A percentile compares a stretch with the other conserved stretches of the same genome.
phyloP scores from a whole-genome alignment of 1,140 invertebrate genomes.

The Sitodiplosis mosellana region DNA sequence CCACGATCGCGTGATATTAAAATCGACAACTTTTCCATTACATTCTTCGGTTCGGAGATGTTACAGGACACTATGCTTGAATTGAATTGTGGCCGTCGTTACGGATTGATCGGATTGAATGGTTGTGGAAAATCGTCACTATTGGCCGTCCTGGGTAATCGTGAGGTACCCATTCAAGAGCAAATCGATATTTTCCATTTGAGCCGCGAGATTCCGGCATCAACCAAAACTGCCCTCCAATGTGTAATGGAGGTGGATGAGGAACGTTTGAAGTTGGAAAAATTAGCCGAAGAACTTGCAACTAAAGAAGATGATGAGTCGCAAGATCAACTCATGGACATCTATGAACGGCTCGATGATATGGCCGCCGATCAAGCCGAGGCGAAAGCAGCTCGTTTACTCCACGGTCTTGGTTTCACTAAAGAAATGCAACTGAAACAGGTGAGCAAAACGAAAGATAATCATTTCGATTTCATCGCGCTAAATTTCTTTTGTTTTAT shows the following conservation, averaged over 20 bases:
- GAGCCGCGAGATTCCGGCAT: slow-evolving; percentile 90
- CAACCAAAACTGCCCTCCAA: slow-evolving; percentile 78
- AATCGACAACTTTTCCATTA: slow-evolving; percentile 93
- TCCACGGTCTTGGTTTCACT: slow-evolving; percentile 93
- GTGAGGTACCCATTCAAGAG: slow-evolving; percentile 90
- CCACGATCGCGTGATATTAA: slow-evolving; percentile 90
- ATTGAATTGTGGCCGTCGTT: slow-evolving; percentile 89
- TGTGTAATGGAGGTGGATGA: slow-evolving; percentile 98
- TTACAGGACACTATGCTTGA: slow-evolving; percentile 91
- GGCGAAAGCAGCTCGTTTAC: slow-evolving; percentile 79
- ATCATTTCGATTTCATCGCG: too few relatives aligned
- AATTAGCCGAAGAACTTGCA: slow-evolving; percentile 77
- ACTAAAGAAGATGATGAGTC: slow-evolving; percentile 78
- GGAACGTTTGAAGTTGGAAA: slow-evolving; percentile 80
- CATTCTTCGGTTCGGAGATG: slow-evolving; percentile 93
- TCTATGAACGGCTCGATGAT: slow-evolving; percentile 95
- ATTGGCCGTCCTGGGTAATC: slow-evolving; percentile 73
- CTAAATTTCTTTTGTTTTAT: too few relatives aligned
- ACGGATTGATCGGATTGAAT: slow-evolving; percentile 91
- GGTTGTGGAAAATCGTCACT: slow-evolving; percentile 94
- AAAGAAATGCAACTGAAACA: slow-evolving; percentile 81
- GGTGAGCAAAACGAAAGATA: too few relatives aligned
- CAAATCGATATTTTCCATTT: slow-evolving; percentile 97
- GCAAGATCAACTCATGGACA: slow-evolving; percentile 91
- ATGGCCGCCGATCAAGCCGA: slow-evolving; percentile 91